phyloP scores from a whole-genome alignment of 2,888 invertebrate genomes.

The Octodonta nipae region DNA sequence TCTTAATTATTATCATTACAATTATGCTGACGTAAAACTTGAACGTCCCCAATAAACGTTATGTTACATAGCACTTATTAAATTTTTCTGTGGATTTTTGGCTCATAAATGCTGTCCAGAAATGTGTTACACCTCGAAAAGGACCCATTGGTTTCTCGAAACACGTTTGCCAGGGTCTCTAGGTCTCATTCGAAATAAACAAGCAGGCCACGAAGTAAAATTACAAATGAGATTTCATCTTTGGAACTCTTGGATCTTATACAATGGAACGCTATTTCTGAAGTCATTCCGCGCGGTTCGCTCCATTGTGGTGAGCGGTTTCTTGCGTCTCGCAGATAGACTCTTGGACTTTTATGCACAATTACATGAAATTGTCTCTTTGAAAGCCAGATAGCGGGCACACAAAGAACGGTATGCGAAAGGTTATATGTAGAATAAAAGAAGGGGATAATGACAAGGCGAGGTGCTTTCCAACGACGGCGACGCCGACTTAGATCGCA shows the following conservation, averaged over 20 bases:
- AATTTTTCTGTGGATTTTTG: too few species aligned
- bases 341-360: slow-evolving; percentile 31
- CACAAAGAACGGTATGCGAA: slow-evolving; percentile 34
- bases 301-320: slow-evolving; percentile 25
- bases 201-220: too few species aligned
- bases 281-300: slow-evolving; percentile 29
- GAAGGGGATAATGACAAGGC: slow-evolving; percentile 33
- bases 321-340: slow-evolving; percentile 12
- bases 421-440: slow-evolving; percentile 37
- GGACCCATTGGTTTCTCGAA: too few species aligned
- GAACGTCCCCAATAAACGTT: too few species aligned
- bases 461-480: slow-evolving; percentile 19
- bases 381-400: slow-evolving; percentile 23
- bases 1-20: too few species aligned
- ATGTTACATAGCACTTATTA: too few species aligned
- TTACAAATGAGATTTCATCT: slow-evolving; percentile 19
- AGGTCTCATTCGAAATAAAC: too few species aligned
- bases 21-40: too few species aligned
- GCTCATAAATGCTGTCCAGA: too few species aligned
- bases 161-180: too few species aligned
- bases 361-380: slow-evolving; percentile 33
- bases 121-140: too few species aligned
- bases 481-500: slow-evolving; percentile 15
- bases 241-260: slow-evolving; percentile 22
- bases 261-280: slow-evolving; percentile 28